phyloP scores from a whole-genome alignment of 1,140 invertebrate genomes.

The Diachasmimorpha longicaudata region DNA sequence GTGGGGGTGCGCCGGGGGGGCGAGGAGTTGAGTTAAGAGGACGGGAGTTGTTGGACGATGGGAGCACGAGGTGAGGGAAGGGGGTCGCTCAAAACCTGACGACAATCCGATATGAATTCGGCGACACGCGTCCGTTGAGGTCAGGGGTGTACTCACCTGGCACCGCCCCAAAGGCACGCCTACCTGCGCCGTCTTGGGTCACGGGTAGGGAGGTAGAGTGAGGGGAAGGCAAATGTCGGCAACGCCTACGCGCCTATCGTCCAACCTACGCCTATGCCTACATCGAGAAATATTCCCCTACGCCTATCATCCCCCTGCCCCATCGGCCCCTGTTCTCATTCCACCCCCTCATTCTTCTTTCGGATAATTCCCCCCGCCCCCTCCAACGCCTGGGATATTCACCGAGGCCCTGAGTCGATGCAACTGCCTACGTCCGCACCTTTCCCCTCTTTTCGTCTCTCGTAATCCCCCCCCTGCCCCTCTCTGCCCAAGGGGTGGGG shows the following conservation, averaged over 20 bases:
- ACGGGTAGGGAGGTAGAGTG: not conserved
- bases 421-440: constrained; percentile 16
- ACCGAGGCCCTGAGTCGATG: not conserved
- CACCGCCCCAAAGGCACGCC: constrained; percentile 60
- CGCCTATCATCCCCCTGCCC: not conserved
- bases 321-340: not conserved
- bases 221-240: constrained; percentile 24
- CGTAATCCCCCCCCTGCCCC: not conserved
- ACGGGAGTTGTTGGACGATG: not conserved
- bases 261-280: constrained; percentile 28
- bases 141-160: constrained; percentile 59
- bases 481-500: not conserved
- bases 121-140: constrained; percentile 39
- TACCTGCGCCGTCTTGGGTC: constrained; percentile 55
- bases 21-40: not conserved
- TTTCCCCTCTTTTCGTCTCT: not conserved
- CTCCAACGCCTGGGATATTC: not conserved
- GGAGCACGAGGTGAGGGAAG: not conserved
- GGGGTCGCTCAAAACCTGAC: constrained; percentile 15
- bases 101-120: constrained; percentile 40
- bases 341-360: not conserved
- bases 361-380: not conserved
- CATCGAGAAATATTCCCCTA: constrained; percentile 27
- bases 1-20: not conserved
- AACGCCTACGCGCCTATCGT: constrained; percentile 50